Evolutionary conservation across 2,888 invertebrate species (phyloP), one percentile per base, ranked within the genome.

Genomic region (Herminia tarsipennalis): DNA sequence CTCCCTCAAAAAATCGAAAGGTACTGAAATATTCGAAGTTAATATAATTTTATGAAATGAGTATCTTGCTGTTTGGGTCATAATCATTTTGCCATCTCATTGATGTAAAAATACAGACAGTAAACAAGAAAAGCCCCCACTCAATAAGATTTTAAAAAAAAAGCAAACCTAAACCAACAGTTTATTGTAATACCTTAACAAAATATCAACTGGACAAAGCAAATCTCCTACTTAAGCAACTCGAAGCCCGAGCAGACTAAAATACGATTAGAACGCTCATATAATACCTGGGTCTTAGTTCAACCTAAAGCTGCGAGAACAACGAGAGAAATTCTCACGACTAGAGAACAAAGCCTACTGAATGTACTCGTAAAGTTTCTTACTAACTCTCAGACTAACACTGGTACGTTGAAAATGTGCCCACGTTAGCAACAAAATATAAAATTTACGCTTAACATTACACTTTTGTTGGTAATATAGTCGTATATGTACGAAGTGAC

Each of bases 401-500:
- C 27, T 29, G 42, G 35, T 38, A 45, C 34, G 37, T 17, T 30
- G 60, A 66, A 61, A 56, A 54, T 59, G 46, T 51, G 35, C 32
- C 49, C 43, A 48, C 35, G 44, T 61, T 52, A 59, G 64, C 64
- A 58, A 67, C 61, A 66, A 68, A 75, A 63, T 66, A 57, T 62
- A 40, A 64, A 63, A 69, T 68, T 62, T 68, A 73, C 57, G 59
- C 56, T 44, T 54, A 55, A 63, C 54, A 38, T 58, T 45, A 22
- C 45, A 47, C 48, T 56, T 70, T 50, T 39, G 18, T 33, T 18
- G 39, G 36, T 44, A 47, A 46, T 47, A 37, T 55, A 51, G 48
- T 41, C 48, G 34, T 55, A 39, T 54, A 51, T 52, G 47, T 48
- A 42, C 53, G 38, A 40, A 48, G 54, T 37, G 17, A 28, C 51